Base-by-base conservation (phyloP, 2,888 invertebrate genomes). In the Noctuana brunneofusca region DNA sequence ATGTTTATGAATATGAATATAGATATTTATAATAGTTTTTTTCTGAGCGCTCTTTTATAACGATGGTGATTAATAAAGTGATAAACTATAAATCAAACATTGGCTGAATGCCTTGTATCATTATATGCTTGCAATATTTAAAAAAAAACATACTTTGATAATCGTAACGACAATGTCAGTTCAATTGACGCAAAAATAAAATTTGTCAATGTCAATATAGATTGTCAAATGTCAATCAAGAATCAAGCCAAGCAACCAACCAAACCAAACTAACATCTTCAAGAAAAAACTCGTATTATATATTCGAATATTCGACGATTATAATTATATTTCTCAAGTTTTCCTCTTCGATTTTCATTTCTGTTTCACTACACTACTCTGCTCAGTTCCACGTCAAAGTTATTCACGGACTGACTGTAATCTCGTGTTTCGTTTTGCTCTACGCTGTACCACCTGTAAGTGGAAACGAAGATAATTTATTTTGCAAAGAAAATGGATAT, bases 401-500 rank as follows among this genome's bases (percentile, higher is more conserved):
- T 4, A 8, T 41, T 41, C 41, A 16, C 41, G 14, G 3, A 12
- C 38, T 14, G 38, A 12, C 38, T n/a, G 12, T 12, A 14, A 4
- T 14, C 35, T 43, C 4, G 41, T 41, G 41, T 41, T 41, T 41
- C 12, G n/a, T 32, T 1, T 32, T 32, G 6, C 6, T 16, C 41
- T 41, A n/a, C n/a, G 16, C 16, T 16, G 5, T 4, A 24, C 4
- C 1, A 12, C 12, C 4, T 2, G 11, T 32, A 3, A 11, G 12
- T 3, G 11, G 3, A 12, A 32, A 12, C 32, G 32, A 11, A 32
- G 12, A 32, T 38, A 38, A 38, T 14, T 14, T 9, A 43, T 3
- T 12, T 46, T 46, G n/a, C 11, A 49, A 49, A 49, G 11, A 56
- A 63, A 54, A 78, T 73, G 69, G 79, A 81, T 50, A 30, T 74